These are phyloP conservation scores for Sitodiplosis mosellana DNA, from an alignment of 1,140 invertebrate species.

Conservation along the genomic window DNA sequence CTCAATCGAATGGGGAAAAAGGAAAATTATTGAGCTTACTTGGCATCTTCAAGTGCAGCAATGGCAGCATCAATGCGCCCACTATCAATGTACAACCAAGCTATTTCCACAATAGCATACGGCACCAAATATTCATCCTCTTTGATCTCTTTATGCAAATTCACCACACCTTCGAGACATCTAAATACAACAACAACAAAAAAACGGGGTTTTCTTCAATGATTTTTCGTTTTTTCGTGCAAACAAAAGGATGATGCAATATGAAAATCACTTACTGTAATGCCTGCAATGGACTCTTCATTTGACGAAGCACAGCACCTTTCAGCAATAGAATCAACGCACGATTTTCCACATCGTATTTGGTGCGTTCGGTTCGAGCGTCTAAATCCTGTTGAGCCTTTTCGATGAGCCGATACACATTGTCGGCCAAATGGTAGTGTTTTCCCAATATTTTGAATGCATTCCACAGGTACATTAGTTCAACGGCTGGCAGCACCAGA, in stretches of 20 bases:
- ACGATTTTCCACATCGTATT: conserved; percentile 56
- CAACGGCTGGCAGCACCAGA: conserved; percentile 64
- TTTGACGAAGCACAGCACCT: conserved; percentile 63
- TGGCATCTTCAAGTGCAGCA: conserved; percentile 60
- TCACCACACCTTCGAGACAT: conserved; percentile 47
- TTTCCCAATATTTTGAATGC: conserved; percentile 70
- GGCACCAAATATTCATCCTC: conserved; percentile 74
- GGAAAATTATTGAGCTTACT: conserved; percentile 32
- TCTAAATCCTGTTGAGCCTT: conserved; percentile 30
- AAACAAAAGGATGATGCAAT: background rate
- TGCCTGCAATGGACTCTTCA: conserved; percentile 50
- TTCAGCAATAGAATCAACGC: conserved; percentile 59
- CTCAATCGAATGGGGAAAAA: background rate
- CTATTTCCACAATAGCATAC: conserved; percentile 73
- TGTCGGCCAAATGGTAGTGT: conserved; percentile 42
- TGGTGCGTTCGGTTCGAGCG: conserved; percentile 7
- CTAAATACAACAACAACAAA: conserved; percentile 4
- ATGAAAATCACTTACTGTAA: conserved; percentile 30
- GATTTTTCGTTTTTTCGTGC: background rate
- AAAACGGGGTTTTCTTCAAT: background rate
- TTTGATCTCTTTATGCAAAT: conserved; percentile 56
- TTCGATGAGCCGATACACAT: conserved; percentile 55
- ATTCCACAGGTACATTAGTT: conserved; percentile 89
- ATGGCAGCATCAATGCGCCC: conserved; percentile 48
- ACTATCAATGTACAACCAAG: conserved; percentile 49